Evolutionary conservation across 2,797 vertebrate species (phyloP).

Genomic region (Anolis apletophallus): DNA sequence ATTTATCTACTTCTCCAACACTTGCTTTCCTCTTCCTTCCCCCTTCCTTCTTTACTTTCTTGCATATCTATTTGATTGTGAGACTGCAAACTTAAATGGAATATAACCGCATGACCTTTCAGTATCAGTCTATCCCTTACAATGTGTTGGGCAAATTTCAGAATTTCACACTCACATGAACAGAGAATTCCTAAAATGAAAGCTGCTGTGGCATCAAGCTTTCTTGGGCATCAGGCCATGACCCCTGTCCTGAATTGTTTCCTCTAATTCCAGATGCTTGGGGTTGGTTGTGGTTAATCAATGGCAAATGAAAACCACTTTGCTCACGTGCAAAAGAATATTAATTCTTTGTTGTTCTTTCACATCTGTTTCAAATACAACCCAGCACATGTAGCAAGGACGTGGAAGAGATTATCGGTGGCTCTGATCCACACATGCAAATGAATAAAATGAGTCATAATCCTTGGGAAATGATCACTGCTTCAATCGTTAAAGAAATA

Average conservation of each 20-base stretch:
- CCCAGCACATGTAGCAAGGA: conserved; percentile 1
- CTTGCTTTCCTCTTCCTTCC: not conserved
- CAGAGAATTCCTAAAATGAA: not conserved
- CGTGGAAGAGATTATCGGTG: conserved; percentile 4
- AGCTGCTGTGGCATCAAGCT: not conserved
- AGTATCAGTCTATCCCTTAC: no score
- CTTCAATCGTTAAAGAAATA: conserved; percentile 5
- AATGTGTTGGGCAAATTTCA: no score
- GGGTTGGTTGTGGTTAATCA: not conserved
- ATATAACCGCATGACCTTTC: no score
- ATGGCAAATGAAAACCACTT: conserved; percentile 13
- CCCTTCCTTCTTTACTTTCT: not conserved
- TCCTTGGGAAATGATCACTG: not conserved
- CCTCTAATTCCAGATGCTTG: not conserved
- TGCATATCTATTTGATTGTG: not conserved
- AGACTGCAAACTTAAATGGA: not conserved
- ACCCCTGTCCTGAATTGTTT: not conserved
- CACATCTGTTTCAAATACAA: not conserved
- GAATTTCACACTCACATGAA: not conserved
- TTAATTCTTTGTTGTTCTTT: conserved; percentile 8
- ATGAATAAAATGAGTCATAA: conserved; percentile 13
- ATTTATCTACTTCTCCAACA: not conserved
- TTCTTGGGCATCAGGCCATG: not conserved
- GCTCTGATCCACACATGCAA: conserved; percentile 22
- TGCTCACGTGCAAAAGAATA: not conserved